Conservation (phyloP, 2,113 vertebrate genomes). For the Hippolais icterina region DNA sequence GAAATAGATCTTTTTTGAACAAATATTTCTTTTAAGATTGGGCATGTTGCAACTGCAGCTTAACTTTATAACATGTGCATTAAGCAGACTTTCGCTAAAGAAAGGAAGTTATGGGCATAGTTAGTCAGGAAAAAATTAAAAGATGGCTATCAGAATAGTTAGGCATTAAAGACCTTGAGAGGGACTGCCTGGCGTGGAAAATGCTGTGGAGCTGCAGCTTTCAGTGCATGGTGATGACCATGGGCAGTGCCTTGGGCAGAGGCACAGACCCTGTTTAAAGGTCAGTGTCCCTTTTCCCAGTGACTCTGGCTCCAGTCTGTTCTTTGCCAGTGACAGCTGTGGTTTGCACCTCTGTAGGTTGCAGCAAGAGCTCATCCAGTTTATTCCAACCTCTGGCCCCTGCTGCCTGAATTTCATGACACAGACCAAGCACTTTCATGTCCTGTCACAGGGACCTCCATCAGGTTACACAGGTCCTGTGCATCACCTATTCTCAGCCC, state of each 20-base stretch:
- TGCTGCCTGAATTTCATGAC: not conserved
- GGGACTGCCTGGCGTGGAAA: not conserved
- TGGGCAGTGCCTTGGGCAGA: not conserved
- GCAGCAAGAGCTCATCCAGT: not conserved
- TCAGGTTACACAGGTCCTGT: not conserved
- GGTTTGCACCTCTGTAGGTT: not conserved
- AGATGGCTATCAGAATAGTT: not conserved
- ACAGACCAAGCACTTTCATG: fast-evolving
- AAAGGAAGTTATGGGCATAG: not conserved
- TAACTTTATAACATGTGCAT: not conserved
- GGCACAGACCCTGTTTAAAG: not conserved
- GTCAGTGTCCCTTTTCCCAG: not conserved
- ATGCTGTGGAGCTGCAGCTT: not conserved
- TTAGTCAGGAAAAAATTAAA: slow-evolving; percentile 29
- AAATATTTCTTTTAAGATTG: not conserved
- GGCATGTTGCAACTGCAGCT: not conserved
- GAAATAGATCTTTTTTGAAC: not conserved
- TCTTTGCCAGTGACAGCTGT: not conserved
- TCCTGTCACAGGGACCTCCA: not conserved
- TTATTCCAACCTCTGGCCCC: not conserved
- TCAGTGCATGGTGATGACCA: fast-evolving
- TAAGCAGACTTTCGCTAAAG: not conserved
- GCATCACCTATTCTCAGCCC: not conserved
- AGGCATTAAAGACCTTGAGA: not conserved
- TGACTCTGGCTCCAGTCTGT: fast-evolving